Conservation (phyloP, 2,888 invertebrate species). For the Allacma fusca region DNA sequence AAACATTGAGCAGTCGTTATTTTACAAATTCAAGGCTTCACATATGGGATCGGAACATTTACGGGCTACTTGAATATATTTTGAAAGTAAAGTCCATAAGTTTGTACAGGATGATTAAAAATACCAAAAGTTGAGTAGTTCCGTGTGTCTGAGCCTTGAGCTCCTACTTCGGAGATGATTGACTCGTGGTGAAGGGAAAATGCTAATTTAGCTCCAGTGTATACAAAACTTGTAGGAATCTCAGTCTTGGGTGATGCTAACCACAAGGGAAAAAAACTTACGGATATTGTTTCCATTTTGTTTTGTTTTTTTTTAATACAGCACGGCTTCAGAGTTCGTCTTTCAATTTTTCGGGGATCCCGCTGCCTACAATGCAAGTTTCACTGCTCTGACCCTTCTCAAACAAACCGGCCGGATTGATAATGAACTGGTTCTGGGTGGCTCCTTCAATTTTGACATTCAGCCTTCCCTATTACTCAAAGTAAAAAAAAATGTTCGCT, state of each 20-base stretch:
- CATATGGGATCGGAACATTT: too few relatives aligned
- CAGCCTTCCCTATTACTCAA: constrained; percentile 34
- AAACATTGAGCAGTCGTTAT: too few relatives aligned
- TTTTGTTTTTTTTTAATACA: constrained; percentile 18
- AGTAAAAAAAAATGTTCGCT: constrained; percentile 1
- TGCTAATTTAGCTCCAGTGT: constrained; percentile 3
- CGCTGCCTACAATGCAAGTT: constrained; percentile 34
- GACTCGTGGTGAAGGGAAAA: constrained; percentile 17
- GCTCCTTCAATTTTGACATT: constrained; percentile 36
- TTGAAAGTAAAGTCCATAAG: too few relatives aligned
- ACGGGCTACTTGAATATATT: too few relatives aligned
- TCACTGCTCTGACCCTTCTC: constrained; percentile 36
- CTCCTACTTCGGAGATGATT: constrained; percentile 14
- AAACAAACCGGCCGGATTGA: constrained; percentile 31
- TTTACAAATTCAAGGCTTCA: too few relatives aligned
- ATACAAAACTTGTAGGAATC: too few relatives aligned
- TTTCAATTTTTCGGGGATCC: constrained; percentile 43
- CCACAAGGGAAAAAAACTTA: too few relatives aligned
- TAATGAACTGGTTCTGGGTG: constrained; percentile 25
- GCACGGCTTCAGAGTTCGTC: constrained; percentile 40
- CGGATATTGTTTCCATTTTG: too few relatives aligned
- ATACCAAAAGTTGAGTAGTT: too few relatives aligned
- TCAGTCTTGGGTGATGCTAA: too few relatives aligned
- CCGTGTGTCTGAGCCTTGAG: too few relatives aligned
- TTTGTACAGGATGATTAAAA: too few relatives aligned